Evolutionary conservation across 1,140 invertebrate genomes (phyloP).

Genomic region (Penaeus vannamei): DNA sequence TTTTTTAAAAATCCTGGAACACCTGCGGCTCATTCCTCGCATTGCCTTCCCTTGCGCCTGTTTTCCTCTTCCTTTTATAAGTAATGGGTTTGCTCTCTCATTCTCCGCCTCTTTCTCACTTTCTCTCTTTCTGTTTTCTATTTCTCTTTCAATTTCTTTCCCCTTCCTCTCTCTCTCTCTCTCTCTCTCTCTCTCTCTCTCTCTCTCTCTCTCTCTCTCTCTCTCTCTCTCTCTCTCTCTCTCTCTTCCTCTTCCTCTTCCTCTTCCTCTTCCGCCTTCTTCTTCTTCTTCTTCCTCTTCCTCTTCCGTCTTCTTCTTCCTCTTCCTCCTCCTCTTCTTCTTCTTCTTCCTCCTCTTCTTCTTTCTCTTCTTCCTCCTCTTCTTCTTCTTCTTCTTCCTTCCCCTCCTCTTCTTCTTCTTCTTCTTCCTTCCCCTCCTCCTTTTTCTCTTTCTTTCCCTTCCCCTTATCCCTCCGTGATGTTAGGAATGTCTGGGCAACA

Average conservation of each 20-base stretch:
- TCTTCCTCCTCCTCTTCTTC: not conserved
- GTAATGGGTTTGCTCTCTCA: too few species aligned
- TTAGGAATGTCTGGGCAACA: too few species aligned
- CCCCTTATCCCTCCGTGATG: not conserved
- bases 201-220: not conserved
- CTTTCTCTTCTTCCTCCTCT: too few species aligned
- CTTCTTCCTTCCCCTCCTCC: not conserved
- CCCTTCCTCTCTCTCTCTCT: constrained; percentile 4
- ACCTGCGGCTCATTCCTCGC: too few species aligned
- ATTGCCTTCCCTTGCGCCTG: too few species aligned
- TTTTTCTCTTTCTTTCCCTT: not conserved
- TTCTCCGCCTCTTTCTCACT: too few species aligned
- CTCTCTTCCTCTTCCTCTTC: not conserved
- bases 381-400: not conserved
- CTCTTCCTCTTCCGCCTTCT: not conserved
- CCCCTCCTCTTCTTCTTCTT: not conserved
- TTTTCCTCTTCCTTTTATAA: too few species aligned
- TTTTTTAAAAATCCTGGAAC: too few species aligned
- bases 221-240: not conserved
- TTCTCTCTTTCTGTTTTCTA: too few species aligned
- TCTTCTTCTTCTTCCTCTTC: not conserved
- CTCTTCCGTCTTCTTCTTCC: not conserved
- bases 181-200: not conserved
- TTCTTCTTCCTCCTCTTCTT: not conserved
- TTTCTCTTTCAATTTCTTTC: not conserved